Evolutionary conservation across 1,140 invertebrate genomes (phyloP).

Genomic region (Zelostemma sp.): DNA sequence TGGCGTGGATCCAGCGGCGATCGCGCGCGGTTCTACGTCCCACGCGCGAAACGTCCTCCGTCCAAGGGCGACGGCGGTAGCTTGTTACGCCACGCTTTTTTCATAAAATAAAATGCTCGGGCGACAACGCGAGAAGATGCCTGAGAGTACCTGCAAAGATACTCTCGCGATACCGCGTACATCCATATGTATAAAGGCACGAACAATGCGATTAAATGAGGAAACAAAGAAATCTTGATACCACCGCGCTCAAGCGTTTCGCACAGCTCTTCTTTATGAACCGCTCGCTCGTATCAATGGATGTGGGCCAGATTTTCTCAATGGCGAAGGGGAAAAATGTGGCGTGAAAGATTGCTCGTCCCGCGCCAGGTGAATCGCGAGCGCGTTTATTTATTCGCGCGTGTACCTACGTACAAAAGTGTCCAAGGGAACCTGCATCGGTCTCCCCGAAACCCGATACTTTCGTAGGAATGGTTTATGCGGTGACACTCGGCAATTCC

Average conservation of each 20-base stretch:
- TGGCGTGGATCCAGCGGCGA: conserved; percentile 47
- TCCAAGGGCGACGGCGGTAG: conserved; percentile 37
- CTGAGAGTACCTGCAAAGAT: conserved; percentile 15
- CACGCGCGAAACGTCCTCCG: conserved; percentile 51
- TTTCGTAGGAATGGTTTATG: conserved; percentile 66
- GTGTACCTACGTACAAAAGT: conserved; percentile 30
- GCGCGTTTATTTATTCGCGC: conserved; percentile 37
- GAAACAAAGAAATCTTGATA: conserved; percentile 15
- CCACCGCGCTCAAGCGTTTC: neutral
- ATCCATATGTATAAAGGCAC: conserved; percentile 44
- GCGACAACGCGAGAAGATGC: conserved; percentile 3
- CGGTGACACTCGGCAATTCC: conserved; percentile 62
- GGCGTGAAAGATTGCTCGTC: conserved; percentile 28
- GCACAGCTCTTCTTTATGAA: too few relatives aligned
- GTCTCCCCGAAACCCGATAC: conserved; percentile 63
- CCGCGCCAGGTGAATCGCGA: conserved; percentile 17
- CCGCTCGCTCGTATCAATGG: neutral
- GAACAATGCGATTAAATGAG: conserved; percentile 43
- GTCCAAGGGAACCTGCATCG: conserved; percentile 26
- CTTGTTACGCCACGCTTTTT: conserved; percentile 47
- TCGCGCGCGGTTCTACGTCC: conserved; percentile 44
- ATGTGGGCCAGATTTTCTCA: conserved; percentile 2
- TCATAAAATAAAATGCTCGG: conserved; percentile 4
- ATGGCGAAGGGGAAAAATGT: conserved; percentile 24
- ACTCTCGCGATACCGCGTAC: conserved; percentile 23